Percentiles rank a stretch among this genome's conserved stretches.
Evolutionary conservation across 64 coral and sea anemone genomes (phyloP).

Genomic region (Montipora sp.): DNA sequence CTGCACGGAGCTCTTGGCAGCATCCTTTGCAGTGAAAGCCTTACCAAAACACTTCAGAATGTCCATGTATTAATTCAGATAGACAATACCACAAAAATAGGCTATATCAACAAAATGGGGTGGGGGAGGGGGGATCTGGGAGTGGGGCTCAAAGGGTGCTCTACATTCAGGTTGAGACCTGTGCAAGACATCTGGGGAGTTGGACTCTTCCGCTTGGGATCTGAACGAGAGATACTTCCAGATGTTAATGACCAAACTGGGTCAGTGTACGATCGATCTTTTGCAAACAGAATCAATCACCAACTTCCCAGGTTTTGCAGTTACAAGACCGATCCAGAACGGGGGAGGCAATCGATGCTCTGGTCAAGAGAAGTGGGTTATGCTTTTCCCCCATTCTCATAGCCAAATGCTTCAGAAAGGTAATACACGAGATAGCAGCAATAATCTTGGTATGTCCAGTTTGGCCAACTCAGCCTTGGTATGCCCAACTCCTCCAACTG

Average conservation of each 20-base stretch:
- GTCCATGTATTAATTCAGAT: conserved; percentile 25
- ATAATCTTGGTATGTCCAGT: conserved; percentile 16
- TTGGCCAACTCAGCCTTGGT: conserved; percentile 59
- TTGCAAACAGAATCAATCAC: conserved; percentile 44
- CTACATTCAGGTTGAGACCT: too few relatives aligned
- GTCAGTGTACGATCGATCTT: conserved; percentile 34
- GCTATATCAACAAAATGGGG: conserved; percentile 36
- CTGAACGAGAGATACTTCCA: neutral
- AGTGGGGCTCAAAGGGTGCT: too few relatives aligned
- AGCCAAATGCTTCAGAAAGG: conserved; percentile 17
- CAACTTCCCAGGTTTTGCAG: conserved; percentile 31
- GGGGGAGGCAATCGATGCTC: conserved; percentile 44
- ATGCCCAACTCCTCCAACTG: conserved; percentile 5
- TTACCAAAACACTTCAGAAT: conserved; percentile 20
- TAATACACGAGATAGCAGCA: conserved; percentile 12
- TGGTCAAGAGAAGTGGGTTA: conserved; percentile 27
- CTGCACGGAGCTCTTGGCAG: neutral
- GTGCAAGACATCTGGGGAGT: conserved; percentile 1
- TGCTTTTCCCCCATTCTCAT: conserved; percentile 69
- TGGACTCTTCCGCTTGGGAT: conserved; percentile 22
- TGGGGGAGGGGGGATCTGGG: neutral
- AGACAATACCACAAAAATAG: conserved; percentile 38
- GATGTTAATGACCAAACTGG: neutral
- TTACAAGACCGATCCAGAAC: conserved; percentile 60
- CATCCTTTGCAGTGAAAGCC: conserved; percentile 18